These are phyloP conservation scores for Cepphus grylle DNA, from an alignment of 2,113 vertebrate species.

Conservation along the genomic window DNA sequence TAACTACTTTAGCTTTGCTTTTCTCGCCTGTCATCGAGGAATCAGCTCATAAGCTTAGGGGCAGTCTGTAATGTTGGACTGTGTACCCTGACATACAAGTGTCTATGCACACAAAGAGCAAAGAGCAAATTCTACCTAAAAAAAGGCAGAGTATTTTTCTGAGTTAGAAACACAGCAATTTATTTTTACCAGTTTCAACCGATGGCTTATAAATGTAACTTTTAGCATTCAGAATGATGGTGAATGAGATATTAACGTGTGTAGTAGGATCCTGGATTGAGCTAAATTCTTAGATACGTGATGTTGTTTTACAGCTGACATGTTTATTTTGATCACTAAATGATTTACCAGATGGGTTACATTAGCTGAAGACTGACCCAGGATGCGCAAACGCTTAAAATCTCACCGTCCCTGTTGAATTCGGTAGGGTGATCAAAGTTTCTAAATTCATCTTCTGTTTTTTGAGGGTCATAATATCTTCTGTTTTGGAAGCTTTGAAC, in stretches of 20 bases:
- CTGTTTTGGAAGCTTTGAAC: not conserved
- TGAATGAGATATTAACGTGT: not conserved
- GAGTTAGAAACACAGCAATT: not conserved
- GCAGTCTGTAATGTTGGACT: not conserved
- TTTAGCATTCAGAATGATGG: not conserved
- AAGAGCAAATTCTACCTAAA: not conserved
- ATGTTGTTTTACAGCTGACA: not conserved
- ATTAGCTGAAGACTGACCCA: not conserved
- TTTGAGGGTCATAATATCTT: not conserved
- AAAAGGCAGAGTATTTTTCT: not conserved
- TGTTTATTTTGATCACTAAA: not conserved
- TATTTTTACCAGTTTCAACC: not conserved
- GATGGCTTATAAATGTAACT: not conserved
- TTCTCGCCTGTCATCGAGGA: not conserved
- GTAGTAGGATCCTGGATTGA: not conserved
- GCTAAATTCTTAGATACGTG: not conserved
- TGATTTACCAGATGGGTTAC: not conserved
- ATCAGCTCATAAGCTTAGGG: not conserved
- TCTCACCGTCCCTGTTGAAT: not conserved
- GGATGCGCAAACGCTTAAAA: not conserved
- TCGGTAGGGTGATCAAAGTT: rapidly evolving
- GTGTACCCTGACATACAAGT: not conserved
- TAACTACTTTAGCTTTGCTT: constrained; percentile 16
- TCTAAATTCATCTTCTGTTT: not conserved
- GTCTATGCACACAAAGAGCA: not conserved